A percentile compares a stretch with the other conserved stretches of the same genome.
These are phyloP conservation scores for Aspidoscelis tigris DNA, from an alignment of 2,113 vertebrate species.

Conservation along the genomic window DNA sequence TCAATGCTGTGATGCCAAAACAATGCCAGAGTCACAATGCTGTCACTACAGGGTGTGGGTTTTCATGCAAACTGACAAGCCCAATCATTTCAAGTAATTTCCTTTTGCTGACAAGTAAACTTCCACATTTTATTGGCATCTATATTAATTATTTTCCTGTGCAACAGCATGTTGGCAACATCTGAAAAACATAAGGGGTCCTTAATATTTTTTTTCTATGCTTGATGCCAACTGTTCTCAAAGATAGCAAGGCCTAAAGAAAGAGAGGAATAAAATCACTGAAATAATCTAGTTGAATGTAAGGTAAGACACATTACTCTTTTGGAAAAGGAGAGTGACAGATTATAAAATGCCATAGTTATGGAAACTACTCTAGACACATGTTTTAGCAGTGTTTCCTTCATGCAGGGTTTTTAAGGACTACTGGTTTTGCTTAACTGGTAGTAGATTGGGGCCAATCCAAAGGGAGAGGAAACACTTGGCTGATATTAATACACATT, in stretches of 20 bases:
- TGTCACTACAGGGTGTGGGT: too few relatives aligned
- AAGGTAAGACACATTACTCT: conserved; percentile 45
- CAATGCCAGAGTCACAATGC: too few relatives aligned
- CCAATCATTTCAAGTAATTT: conserved; percentile 55
- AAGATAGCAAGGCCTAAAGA: conserved; percentile 64
- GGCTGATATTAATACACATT: too few relatives aligned
- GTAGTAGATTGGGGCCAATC: too few relatives aligned
- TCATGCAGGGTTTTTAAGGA: too few relatives aligned
- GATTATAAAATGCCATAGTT: conserved; percentile 52
- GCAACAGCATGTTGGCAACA: conserved; percentile 71
- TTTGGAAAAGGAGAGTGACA: conserved; percentile 21
- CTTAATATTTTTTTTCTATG: conserved; percentile 48
- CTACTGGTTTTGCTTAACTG: too few relatives aligned
- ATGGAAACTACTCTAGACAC: conserved; percentile 40
- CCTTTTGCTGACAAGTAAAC: conserved; percentile 64
- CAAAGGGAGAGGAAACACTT: too few relatives aligned
- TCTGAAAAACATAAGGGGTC: conserved; percentile 73
- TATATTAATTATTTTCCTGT: conserved; percentile 73
- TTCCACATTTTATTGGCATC: conserved; percentile 65
- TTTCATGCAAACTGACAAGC: conserved; percentile 59
- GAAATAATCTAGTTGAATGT: conserved; percentile 62
- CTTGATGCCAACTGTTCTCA: conserved; percentile 71
- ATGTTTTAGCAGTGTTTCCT: not conserved
- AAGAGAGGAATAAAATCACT: conserved; percentile 48
- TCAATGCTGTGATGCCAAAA: too few relatives aligned